Evolutionary conservation across 1,140 invertebrate species (phyloP), one percentile per base, ranked within the genome.

Genomic region (Drosophila kanapiae): DNA sequence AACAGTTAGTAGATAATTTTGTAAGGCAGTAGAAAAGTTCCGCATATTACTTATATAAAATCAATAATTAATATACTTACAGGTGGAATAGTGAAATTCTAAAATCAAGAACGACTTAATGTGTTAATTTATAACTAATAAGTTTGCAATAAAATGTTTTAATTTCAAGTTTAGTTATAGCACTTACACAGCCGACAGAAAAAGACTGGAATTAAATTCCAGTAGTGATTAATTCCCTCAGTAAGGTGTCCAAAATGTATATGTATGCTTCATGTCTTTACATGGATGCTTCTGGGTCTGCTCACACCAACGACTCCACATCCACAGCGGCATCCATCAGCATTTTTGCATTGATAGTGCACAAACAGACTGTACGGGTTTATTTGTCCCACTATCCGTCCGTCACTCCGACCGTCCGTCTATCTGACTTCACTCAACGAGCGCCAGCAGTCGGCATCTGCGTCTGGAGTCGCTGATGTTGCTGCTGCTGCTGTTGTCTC

Each of bases 381-480:
- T 72, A 63, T 77, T 71, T 82, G 79, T 60, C 65, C 45, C 62
- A 35, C 65, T 43, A 42, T 69, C 45, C 29, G 62, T 67, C 40
- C 58, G 23, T 35, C 58, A 47, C 40, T 35, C 33, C 61, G 75
- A 54, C 76, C 48, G 70, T 49, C 40, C 49, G 38, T 63, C 62
- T 47, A 47, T 75, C 67, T 45, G 69, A 45, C 82, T 68, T 80
- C 84, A 80, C 76, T 88, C 80, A 80, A 88, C 67, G 70, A 88
- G 84, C 84, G 76, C 84, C 83, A 83, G 71, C 84, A 88, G 84
- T 87, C 76, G 79, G 69, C 60, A 63, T 71, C 75, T 63, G 77
- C 48, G 68, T 59, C 51, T 56, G 33, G 61, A 78, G 79, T 37
- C 69, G 67, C 74, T 40, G 77, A 13, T 51, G 64, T 43, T 58